Percentiles rank a stretch among this genome's conserved stretches.
phyloP scores from a whole-genome alignment of 2,797 vertebrate genomes.

The Poeciliopsis infans region DNA sequence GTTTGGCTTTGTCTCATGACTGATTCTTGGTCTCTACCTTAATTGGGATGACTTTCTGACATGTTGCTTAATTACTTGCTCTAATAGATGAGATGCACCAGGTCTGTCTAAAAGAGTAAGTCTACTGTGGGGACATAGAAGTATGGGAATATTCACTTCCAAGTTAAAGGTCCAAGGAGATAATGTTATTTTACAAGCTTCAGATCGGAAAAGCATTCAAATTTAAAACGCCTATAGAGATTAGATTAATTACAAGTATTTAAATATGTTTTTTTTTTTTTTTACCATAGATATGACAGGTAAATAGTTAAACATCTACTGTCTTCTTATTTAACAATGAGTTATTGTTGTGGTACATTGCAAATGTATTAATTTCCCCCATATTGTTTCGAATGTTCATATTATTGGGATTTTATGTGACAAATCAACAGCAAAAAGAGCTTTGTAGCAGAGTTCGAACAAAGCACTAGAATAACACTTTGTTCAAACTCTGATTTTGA shows the following conservation, averaged over 20 bases:
- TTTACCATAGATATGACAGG: neutral
- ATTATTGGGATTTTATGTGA: neutral
- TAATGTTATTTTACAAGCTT: neutral
- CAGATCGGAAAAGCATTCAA: neutral
- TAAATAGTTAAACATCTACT: neutral
- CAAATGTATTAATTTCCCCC: neutral
- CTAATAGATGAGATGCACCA: slow-evolving; percentile 63
- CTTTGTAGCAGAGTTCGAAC: too few relatives aligned
- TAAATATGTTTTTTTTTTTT: neutral
- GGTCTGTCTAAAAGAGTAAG: slow-evolving; percentile 16
- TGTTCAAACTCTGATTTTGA: too few relatives aligned
- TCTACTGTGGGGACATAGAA: slow-evolving; percentile 7
- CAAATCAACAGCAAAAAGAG: neutral
- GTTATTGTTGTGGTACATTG: neutral
- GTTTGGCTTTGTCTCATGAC: slow-evolving; percentile 33
- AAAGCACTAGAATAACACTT: neutral
- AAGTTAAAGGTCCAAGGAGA: neutral
- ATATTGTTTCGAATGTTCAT: neutral
- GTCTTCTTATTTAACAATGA: neutral
- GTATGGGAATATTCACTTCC: neutral
- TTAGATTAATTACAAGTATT: neutral
- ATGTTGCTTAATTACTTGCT: slow-evolving; percentile 60
- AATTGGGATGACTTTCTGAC: slow-evolving; percentile 78
- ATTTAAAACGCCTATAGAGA: neutral
- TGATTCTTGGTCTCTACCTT: slow-evolving; percentile 62